Conservation (phyloP, 1,140 invertebrate species). For the Drosophila albomicans region DNA sequence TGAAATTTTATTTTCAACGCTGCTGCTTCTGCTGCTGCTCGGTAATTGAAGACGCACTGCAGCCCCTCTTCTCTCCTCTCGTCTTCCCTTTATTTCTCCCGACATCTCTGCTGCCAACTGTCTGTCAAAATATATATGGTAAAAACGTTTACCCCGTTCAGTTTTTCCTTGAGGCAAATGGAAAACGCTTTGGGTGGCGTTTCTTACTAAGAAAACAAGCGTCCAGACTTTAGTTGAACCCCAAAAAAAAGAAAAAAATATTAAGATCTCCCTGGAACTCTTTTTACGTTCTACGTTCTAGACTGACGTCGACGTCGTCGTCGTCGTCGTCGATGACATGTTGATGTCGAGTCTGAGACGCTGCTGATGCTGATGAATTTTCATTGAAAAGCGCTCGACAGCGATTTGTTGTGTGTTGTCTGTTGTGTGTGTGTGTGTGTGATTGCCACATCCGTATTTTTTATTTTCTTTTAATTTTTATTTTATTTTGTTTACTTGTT, state of each 20-base stretch:
- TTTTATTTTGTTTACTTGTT: constrained; percentile 26
- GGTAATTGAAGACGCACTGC: constrained; percentile 75
- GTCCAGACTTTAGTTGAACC: constrained; percentile 18
- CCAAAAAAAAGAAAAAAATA: background rate
- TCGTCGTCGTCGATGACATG: constrained; percentile 48
- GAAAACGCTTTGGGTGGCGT: constrained; percentile 84
- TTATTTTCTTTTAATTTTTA: constrained; percentile 6
- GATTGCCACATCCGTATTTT: constrained; percentile 83
- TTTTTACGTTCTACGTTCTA: background rate
- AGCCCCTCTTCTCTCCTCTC: constrained; percentile 1
- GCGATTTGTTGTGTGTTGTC: constrained; percentile 48
- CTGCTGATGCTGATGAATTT: constrained; percentile 72
- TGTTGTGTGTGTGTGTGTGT: constrained; percentile 22
- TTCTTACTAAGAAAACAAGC: constrained; percentile 78
- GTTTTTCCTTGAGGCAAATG: constrained; percentile 60
- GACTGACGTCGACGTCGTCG: constrained; percentile 6
- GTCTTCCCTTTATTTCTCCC: background rate
- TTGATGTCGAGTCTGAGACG: constrained; percentile 49
- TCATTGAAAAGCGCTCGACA: constrained; percentile 78
- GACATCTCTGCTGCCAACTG: constrained; percentile 34
- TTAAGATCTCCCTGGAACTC: constrained; percentile 15
- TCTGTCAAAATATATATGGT: constrained; percentile 72
- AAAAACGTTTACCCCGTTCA: constrained; percentile 78
- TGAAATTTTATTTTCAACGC: constrained; percentile 82
- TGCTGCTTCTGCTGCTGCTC: constrained; percentile 49